phyloP scores from a whole-genome alignment of 2,113 vertebrate genomes.

The Corapipo altera region DNA sequence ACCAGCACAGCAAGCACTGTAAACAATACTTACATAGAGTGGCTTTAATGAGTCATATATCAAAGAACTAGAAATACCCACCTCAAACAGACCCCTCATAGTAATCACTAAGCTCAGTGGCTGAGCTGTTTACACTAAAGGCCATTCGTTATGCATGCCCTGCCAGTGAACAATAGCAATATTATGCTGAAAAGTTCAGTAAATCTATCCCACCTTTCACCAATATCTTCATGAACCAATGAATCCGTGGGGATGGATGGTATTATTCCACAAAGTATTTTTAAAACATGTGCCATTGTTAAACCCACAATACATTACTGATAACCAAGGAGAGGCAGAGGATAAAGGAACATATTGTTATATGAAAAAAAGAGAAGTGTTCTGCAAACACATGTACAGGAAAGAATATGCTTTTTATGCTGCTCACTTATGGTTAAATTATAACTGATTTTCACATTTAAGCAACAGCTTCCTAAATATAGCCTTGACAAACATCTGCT shows the following conservation, averaged over 20 bases:
- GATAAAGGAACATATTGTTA: not conserved
- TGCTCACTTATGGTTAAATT: slow-evolving; percentile 40
- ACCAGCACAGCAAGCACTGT: slow-evolving; percentile 32
- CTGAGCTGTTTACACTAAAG: slow-evolving; percentile 56
- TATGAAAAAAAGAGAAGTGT: slow-evolving; percentile 38
- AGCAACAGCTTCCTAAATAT: slow-evolving; percentile 5
- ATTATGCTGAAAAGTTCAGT: slow-evolving; percentile 61
- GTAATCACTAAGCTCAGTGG: not conserved
- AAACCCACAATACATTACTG: slow-evolving; percentile 19
- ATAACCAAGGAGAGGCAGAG: slow-evolving; percentile 37
- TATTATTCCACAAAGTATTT: slow-evolving; percentile 44
- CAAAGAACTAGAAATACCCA: slow-evolving; percentile 50
- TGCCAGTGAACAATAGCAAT: slow-evolving; percentile 53
- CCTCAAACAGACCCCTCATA: slow-evolving; percentile 40
- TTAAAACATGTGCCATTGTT: slow-evolving; percentile 43
- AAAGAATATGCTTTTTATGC: slow-evolving; percentile 16
- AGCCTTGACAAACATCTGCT: slow-evolving; percentile 8
- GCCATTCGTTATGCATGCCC: slow-evolving; percentile 25
- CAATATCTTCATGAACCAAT: slow-evolving; percentile 21
- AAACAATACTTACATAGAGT: slow-evolving; percentile 33
- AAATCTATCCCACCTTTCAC: slow-evolving; percentile 66
- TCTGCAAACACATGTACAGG: slow-evolving; percentile 22
- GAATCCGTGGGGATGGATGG: slow-evolving; percentile 39
- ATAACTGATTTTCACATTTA: slow-evolving; percentile 33
- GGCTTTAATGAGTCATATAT: slow-evolving; percentile 56